A percentile compares a stretch with the other conserved stretches of the same genome.
These are phyloP conservation scores for Notothenia rossii DNA, from an alignment of 2,113 vertebrate species.

Conservation along the genomic window DNA sequence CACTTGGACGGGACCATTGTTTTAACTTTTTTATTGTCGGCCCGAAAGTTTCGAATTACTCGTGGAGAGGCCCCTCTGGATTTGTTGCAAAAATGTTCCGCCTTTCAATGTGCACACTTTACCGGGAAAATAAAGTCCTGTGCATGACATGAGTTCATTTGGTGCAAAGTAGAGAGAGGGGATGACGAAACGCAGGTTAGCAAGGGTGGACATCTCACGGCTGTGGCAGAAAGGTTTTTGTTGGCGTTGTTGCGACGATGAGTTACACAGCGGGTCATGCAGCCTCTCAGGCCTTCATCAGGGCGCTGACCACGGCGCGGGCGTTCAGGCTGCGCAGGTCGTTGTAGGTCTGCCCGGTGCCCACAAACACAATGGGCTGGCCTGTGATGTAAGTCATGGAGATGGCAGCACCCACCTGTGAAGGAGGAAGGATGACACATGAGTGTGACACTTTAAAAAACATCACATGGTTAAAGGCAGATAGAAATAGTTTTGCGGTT, in stretches of 20 bases:
- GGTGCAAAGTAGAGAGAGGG: slow-evolving; percentile 30
- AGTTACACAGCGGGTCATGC: slow-evolving; percentile 40
- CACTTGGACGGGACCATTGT: slow-evolving; percentile 30
- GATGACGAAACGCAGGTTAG: slow-evolving; percentile 42
- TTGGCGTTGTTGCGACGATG: slow-evolving; percentile 38
- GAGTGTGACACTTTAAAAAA: background rate
- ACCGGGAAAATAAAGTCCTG: slow-evolving; percentile 45
- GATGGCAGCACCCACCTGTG: slow-evolving; percentile 96
- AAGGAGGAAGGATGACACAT: slow-evolving; percentile 21
- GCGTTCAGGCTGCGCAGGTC: slow-evolving; percentile 98
- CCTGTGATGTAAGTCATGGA: slow-evolving; percentile 99
- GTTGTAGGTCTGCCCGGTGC: slow-evolving; percentile 98
- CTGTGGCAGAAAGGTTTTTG: slow-evolving; percentile 30
- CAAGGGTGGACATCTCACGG: slow-evolving; percentile 55
- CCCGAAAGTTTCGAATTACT: slow-evolving; percentile 43
- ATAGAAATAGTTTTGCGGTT: no score
- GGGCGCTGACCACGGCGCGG: slow-evolving; percentile 94
- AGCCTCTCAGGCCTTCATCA: slow-evolving; percentile 94
- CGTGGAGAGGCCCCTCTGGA: slow-evolving; percentile 32
- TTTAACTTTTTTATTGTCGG: slow-evolving; percentile 52
- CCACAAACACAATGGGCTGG: slow-evolving; percentile 98
- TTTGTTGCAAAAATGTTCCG: slow-evolving; percentile 32
- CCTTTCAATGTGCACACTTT: slow-evolving; percentile 44
- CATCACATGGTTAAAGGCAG: background rate
- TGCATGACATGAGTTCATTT: slow-evolving; percentile 31